phyloP scores from a whole-genome alignment of 2,797 vertebrate genomes.

The Austrolebias charrua region DNA sequence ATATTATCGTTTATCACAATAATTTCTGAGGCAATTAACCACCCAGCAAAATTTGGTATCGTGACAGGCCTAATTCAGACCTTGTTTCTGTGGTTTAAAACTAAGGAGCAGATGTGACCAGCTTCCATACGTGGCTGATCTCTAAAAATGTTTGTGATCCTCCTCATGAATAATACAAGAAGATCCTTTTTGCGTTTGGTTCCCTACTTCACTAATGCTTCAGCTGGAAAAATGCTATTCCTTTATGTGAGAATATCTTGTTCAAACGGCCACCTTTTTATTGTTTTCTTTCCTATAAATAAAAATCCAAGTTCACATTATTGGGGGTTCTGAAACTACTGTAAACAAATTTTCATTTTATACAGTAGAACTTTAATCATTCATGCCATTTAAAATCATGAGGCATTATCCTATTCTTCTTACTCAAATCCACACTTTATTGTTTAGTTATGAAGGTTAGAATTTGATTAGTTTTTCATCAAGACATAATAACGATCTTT shows the following conservation, averaged over 20 bases:
- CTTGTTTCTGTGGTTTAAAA: too few relatives aligned
- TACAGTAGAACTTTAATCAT: too few relatives aligned
- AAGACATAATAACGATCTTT: slow-evolving; percentile 61
- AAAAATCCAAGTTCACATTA: slow-evolving; percentile 9
- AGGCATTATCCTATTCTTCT: background rate
- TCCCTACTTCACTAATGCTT: slow-evolving; percentile 29
- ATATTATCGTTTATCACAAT: too few relatives aligned
- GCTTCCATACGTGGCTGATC: slow-evolving; percentile 29
- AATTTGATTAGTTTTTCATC: slow-evolving; percentile 60
- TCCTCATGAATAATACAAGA: slow-evolving; percentile 59
- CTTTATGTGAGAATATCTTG: slow-evolving; percentile 12
- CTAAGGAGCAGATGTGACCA: slow-evolving; percentile 6
- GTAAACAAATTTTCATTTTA: too few relatives aligned
- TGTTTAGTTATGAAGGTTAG: slow-evolving; percentile 56
- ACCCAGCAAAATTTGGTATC: too few relatives aligned
- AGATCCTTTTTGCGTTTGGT: slow-evolving; percentile 19
- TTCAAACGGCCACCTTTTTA: slow-evolving; percentile 16
- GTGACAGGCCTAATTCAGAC: too few relatives aligned
- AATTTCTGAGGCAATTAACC: too few relatives aligned
- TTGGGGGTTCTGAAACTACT: too few relatives aligned
- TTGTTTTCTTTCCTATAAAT: slow-evolving; percentile 24
- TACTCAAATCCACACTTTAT: slow-evolving; percentile 17
- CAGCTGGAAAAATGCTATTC: slow-evolving; percentile 10
- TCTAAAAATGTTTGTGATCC: slow-evolving; percentile 36
- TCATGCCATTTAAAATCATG: slow-evolving; percentile 20